Conservation (phyloP, 2,113 vertebrate genomes). For the Catharus bicknelli region DNA sequence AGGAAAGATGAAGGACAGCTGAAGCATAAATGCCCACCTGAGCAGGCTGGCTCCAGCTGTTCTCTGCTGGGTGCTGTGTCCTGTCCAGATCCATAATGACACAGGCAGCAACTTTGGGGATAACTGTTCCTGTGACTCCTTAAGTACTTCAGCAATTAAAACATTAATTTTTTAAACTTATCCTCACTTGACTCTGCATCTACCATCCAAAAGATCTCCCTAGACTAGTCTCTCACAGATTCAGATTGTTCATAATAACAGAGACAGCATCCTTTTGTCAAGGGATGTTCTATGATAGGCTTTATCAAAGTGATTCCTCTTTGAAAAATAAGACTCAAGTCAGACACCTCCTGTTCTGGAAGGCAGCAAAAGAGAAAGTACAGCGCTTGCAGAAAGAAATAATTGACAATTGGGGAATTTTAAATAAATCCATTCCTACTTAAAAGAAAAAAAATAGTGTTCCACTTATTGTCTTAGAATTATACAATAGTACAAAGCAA, state of each 20-base stretch:
- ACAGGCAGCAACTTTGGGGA: background rate
- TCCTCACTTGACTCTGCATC: background rate
- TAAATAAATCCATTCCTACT: background rate
- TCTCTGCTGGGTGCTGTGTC: background rate
- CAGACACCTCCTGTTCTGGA: background rate
- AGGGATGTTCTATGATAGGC: background rate
- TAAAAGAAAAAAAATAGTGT: background rate
- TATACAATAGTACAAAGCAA: background rate
- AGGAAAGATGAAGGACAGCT: background rate
- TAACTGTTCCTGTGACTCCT: background rate
- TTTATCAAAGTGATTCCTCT: background rate
- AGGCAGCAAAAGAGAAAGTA: background rate
- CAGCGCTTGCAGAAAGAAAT: background rate
- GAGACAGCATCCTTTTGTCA: background rate
- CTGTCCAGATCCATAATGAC: background rate
- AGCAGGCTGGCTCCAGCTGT: background rate
- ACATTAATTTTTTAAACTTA: background rate
- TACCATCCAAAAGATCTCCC: background rate
- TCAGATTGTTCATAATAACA: background rate
- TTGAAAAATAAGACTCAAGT: background rate
- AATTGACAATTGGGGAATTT: background rate
- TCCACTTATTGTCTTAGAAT: background rate
- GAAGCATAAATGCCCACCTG: background rate
- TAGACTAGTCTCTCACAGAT: background rate
- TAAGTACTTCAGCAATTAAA: background rate